A percentile compares a stretch with the other conserved stretches of the same genome.
Evolutionary conservation across 2,797 vertebrate species (phyloP).

Genomic region (Notolepis coatsorum): DNA sequence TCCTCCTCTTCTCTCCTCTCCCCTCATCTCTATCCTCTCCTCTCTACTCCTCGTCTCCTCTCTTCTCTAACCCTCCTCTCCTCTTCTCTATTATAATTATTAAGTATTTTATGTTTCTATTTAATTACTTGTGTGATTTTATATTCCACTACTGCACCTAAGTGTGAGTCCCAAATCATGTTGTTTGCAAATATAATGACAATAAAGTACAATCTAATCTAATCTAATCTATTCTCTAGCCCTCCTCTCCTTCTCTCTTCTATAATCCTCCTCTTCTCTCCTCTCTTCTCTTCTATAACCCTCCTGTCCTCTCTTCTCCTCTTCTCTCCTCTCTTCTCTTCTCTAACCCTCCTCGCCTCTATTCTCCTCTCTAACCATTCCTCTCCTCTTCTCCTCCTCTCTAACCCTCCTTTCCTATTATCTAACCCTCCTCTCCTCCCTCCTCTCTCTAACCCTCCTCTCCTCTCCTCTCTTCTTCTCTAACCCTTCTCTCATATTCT

Average conservation of each 20-base stretch:
- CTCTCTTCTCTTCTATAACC: not conserved
- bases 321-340: not conserved
- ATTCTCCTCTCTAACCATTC: too few species aligned
- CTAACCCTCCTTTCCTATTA: constrained; percentile 13
- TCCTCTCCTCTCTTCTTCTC: constrained; percentile 14
- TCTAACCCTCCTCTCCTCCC: constrained; percentile 10
- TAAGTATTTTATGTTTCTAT: too few species aligned
- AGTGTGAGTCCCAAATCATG: too few species aligned
- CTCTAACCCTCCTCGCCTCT: not conserved
- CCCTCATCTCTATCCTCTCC: too few species aligned
- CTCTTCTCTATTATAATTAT: too few species aligned
- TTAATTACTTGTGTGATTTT: too few species aligned
- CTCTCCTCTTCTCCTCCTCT: constrained; percentile 19
- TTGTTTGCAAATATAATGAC: too few species aligned
- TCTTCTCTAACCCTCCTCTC: not conserved
- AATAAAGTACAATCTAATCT: too few species aligned
- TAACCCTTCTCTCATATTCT: too few species aligned
- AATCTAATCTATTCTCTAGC: not conserved
- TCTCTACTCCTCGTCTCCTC: too few species aligned
- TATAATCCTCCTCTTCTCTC: too few species aligned
- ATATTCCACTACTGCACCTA: too few species aligned
- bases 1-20: not conserved
- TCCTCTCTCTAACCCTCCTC: constrained; percentile 11
- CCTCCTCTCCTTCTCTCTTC: not conserved
- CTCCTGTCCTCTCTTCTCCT: not conserved